phyloP scores from a whole-genome alignment of 2,888 invertebrate genomes.

The Ochropleura leucogaster region DNA sequence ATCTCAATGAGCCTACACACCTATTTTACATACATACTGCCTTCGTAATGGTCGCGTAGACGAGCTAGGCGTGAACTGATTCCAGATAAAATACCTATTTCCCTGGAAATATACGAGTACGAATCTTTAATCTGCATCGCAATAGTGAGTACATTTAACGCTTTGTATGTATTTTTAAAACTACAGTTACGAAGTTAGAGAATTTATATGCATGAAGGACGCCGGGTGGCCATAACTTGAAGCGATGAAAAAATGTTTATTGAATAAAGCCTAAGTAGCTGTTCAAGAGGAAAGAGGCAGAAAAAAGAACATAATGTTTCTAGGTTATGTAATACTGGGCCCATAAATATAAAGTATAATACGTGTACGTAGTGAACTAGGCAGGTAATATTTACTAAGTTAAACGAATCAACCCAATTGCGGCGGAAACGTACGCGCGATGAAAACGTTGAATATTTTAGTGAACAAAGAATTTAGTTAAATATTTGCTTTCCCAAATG shows the following conservation, averaged over 20 bases:
- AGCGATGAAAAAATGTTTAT: slow-evolving; percentile 47
- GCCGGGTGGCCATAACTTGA: slow-evolving; percentile 30
- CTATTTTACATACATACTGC: slow-evolving; percentile 78
- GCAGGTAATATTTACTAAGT: slow-evolving; percentile 61
- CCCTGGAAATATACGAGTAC: slow-evolving; percentile 67
- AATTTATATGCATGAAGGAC: slow-evolving; percentile 45
- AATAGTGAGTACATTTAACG: slow-evolving; percentile 66
- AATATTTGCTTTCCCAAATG: slow-evolving; percentile 62
- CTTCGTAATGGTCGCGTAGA: slow-evolving; percentile 76
- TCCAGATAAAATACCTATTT: slow-evolving; percentile 74
- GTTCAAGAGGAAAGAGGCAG: slow-evolving; percentile 32
- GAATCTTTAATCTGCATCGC: slow-evolving; percentile 72
- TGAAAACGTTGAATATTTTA: slow-evolving; percentile 66
- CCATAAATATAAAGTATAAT: slow-evolving; percentile 57
- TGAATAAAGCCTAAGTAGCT: slow-evolving; percentile 43
- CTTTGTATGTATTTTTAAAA: slow-evolving; percentile 62
- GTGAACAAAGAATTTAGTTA: slow-evolving; percentile 62
- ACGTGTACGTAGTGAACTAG: slow-evolving; percentile 45
- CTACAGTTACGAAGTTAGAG: slow-evolving; percentile 30
- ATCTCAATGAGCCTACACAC: slow-evolving; percentile 71
- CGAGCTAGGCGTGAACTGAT: slow-evolving; percentile 78
- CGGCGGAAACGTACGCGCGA: slow-evolving; percentile 61
- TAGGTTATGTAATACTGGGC: slow-evolving; percentile 36
- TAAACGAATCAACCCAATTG: slow-evolving; percentile 66
- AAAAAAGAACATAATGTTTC: slow-evolving; percentile 43